phyloP scores from a whole-genome alignment of 2,888 invertebrate species.

The Folsomia manolachei region DNA sequence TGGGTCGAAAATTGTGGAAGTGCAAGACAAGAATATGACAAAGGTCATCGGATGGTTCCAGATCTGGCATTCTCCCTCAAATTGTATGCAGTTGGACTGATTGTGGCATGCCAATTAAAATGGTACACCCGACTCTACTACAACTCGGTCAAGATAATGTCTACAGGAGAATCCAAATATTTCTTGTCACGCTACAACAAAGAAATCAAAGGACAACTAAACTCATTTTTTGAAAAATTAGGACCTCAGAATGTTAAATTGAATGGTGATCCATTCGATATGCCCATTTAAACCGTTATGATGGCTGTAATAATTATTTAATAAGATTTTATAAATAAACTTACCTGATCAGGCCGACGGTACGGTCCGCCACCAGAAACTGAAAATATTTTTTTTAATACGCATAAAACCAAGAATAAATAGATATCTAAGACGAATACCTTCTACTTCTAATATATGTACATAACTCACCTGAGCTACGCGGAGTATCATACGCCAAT shows the following conservation, averaged over 20 bases:
- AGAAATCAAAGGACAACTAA: not conserved
- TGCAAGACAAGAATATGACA: not conserved
- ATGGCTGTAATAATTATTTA: too few species aligned
- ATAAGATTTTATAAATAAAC: too few species aligned
- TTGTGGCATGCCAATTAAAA: not conserved
- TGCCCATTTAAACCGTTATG: too few species aligned
- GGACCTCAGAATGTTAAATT: not conserved
- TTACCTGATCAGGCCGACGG: slow-evolving; percentile 33
- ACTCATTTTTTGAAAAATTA: too few species aligned
- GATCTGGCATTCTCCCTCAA: not conserved
- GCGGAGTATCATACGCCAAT: slow-evolving; percentile 43
- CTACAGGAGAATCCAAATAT: not conserved
- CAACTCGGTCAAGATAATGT: not conserved
- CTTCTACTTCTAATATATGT: too few species aligned
- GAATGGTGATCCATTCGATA: not conserved
- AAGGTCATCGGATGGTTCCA: not conserved
- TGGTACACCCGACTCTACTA: not conserved
- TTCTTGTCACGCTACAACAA: not conserved
- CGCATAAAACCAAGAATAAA: too few species aligned
- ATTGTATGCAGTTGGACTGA: not conserved
- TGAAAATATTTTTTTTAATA: too few species aligned
- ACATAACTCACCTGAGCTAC: slow-evolving; percentile 42
- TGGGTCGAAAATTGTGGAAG: not conserved
- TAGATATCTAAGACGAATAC: too few species aligned
- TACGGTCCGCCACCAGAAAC: slow-evolving; percentile 43